Evolutionary conservation across 2,888 invertebrate genomes (phyloP), one percentile per base, ranked within the genome.

Genomic region (Lapara coniferarum): DNA sequence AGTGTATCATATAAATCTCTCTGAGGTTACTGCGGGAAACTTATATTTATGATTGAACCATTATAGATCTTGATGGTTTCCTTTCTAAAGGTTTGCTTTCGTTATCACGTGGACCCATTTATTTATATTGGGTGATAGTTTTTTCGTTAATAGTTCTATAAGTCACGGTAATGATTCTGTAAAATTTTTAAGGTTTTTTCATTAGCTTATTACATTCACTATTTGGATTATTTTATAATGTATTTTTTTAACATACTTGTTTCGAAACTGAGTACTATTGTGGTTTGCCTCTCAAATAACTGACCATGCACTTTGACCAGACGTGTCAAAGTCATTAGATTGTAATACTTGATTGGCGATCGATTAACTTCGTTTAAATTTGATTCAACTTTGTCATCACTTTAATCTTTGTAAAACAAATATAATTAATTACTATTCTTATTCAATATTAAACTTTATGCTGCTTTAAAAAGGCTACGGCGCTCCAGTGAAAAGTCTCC

Each of bases 1-100:
- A 59, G 44, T 53, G 19, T 12, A 53, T 63, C 68, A 25, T 44
- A 55, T 52, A 52, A 68, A 63, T 63, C 46, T 63, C 53, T 63
- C 16, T 69, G 53, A 53, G 52, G 63, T 63, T 49, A 49, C 63
- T 49, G 63, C 19, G 63, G 49, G 63, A 49, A 63, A 63, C 19
- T 19, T 49, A 63, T 63, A 13, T 46, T 59, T 46, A 19, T 46
- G 19, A 46, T 46, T 63, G 44, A 46, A n/a, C n/a, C 19, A 63
- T 49, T 46, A 46, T 3, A 12, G 16, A 16, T 44, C 8, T 37
- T 10, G 44, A 59, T 59, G 44, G 59, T 10, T 46, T 46, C 10
- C 10, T 16, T 44, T 10, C 44, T n/a, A 59, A 6, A n/a, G 25
- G 8, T n/a, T 37, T n/a, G 8, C 44, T 37, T 46, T 44, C n/a